Percentiles rank a stretch among this genome's conserved stretches.
These are phyloP conservation scores for Capreolus pygargus DNA, from an alignment of 2,113 vertebrate species.

Conservation along the genomic window DNA sequence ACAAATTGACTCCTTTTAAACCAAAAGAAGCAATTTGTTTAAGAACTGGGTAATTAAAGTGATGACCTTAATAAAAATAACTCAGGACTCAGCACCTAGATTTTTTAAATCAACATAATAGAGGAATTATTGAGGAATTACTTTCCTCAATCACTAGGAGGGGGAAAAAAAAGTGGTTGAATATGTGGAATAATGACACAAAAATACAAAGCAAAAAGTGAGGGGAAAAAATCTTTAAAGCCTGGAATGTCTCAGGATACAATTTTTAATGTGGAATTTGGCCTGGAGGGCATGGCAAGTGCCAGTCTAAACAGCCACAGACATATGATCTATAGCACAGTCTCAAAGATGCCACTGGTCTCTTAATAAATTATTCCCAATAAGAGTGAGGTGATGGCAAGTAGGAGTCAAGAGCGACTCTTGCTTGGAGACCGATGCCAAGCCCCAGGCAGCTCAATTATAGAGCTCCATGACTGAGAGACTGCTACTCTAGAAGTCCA, in stretches of 20 bases:
- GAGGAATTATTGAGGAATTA: background rate
- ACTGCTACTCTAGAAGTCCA: background rate
- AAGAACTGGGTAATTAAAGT: slow-evolving; percentile 3
- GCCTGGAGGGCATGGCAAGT: background rate
- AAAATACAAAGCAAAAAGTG: background rate
- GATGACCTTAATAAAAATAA: background rate
- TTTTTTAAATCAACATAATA: background rate
- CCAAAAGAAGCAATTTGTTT: background rate
- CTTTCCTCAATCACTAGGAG: background rate
- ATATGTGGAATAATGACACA: background rate
- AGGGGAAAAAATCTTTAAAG: background rate
- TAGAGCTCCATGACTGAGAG: background rate
- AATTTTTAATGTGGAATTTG: background rate
- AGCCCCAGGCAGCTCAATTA: background rate
- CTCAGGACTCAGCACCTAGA: background rate
- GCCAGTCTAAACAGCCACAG: background rate
- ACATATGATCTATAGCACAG: background rate
- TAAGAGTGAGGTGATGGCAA: background rate
- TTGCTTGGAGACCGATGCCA: background rate
- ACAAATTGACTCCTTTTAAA: slow-evolving; percentile 30
- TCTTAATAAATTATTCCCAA: background rate
- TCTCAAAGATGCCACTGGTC: background rate
- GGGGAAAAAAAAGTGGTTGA: background rate
- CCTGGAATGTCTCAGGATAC: background rate
- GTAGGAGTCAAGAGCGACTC: background rate